Conservation (phyloP, 30 jellyfish, hydroid and myxozoan genomes). For the Hydra vulgaris region DNA sequence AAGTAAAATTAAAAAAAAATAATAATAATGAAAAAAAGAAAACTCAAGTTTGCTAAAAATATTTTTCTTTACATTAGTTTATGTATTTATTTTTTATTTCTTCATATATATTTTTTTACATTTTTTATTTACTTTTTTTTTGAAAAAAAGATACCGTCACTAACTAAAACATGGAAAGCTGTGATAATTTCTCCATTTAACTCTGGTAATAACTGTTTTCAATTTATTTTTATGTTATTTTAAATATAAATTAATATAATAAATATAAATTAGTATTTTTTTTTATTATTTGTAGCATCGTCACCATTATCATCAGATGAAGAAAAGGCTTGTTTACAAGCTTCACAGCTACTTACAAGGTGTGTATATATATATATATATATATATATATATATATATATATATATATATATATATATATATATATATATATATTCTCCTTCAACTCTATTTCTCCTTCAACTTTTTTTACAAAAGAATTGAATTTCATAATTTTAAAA, state of each 20-base stretch:
- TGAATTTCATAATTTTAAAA: too few relatives aligned
- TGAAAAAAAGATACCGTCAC: constrained; percentile 78
- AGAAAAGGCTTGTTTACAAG: constrained; percentile 51
- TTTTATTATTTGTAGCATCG: constrained; percentile 31
- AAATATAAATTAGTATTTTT: not conserved
- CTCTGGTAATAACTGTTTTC: constrained; percentile 42
- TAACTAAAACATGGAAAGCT: constrained; percentile 76
- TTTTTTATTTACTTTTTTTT: not conserved
- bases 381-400: too few relatives aligned
- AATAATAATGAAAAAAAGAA: too few relatives aligned
- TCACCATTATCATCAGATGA: constrained; percentile 78
- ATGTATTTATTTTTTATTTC: too few relatives aligned
- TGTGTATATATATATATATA: too few relatives aligned
- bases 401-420: not conserved
- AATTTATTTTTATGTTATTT: not conserved
- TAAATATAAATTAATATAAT: not conserved
- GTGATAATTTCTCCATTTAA: constrained; percentile 59
- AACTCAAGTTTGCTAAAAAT: too few relatives aligned
- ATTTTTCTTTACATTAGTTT: too few relatives aligned
- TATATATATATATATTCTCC: constrained; percentile 29
- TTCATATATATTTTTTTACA: not conserved
- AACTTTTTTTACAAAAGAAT: too few relatives aligned
- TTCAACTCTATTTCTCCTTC: too few relatives aligned
- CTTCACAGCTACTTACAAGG: constrained; percentile 66
- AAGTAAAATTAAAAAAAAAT: too few relatives aligned